A percentile compares a stretch with the other conserved stretches of the same genome.
Evolutionary conservation across 2,797 vertebrate genomes (phyloP).

Genomic region (Diglossa cyanea): DNA sequence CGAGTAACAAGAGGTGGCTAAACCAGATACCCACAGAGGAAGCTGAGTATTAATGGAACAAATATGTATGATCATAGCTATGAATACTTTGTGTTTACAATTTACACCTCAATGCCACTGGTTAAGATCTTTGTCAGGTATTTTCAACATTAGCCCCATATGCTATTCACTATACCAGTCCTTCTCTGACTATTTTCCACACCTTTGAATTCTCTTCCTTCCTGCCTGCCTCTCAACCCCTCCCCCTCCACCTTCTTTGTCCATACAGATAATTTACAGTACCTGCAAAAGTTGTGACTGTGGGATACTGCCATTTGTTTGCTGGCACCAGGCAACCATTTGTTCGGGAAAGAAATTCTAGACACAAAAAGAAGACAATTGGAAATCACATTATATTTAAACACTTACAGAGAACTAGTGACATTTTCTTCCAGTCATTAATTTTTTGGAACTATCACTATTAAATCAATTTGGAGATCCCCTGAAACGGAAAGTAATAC

Average conservation of each 20-base stretch:
- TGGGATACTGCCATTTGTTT: slow-evolving; percentile 90
- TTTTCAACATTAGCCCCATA: not conserved
- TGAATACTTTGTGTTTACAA: not conserved
- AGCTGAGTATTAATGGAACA: not conserved
- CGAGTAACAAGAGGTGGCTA: not conserved
- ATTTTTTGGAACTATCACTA: not conserved
- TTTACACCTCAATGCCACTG: not conserved
- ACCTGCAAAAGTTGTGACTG: slow-evolving; percentile 95
- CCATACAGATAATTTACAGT: slow-evolving; percentile 9
- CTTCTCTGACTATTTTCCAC: not conserved
- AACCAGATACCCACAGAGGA: not conserved
- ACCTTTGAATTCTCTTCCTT: not conserved
- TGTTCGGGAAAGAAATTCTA: slow-evolving; percentile 98
- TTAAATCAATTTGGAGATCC: not conserved
- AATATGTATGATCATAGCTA: not conserved
- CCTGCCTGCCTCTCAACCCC: not conserved
- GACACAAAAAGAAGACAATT: not conserved
- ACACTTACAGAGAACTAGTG: not conserved
- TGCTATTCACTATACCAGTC: not conserved
- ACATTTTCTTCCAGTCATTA: not conserved
- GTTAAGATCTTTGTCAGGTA: not conserved
- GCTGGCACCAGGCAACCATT: slow-evolving; percentile 97
- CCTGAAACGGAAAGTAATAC: not conserved
- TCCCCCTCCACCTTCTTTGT: not conserved
- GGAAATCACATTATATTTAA: not conserved